phyloP scores from a whole-genome alignment of 1,140 invertebrate genomes.

The Aphelenchoides fujianensis region DNA sequence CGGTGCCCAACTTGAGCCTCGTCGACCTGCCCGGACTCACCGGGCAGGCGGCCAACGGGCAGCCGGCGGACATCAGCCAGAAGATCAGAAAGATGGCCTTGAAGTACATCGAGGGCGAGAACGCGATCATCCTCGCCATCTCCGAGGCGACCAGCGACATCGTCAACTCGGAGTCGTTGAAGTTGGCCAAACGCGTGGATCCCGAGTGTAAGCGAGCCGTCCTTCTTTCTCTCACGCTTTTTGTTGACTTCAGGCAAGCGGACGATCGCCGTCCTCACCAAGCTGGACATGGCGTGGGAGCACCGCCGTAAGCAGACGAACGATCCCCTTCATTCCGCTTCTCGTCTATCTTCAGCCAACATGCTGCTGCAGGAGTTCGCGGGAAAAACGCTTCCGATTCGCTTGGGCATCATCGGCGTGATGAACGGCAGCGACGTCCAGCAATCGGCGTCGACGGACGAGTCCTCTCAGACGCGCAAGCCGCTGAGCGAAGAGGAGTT shows the following conservation, averaged over 20 bases:
- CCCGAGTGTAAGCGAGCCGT: slow-evolving; percentile 71
- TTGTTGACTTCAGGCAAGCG: slow-evolving; percentile 69
- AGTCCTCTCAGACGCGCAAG: too few species aligned
- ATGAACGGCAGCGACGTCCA: too few species aligned
- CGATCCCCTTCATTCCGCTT: too few species aligned
- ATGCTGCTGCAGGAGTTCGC: too few species aligned
- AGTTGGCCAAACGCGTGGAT: slow-evolving; percentile 86
- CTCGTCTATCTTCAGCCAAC: too few species aligned
- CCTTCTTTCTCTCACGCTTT: not conserved
- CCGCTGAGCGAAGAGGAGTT: too few species aligned
- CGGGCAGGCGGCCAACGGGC: slow-evolving; percentile 69
- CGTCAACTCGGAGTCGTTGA: slow-evolving; percentile 88
- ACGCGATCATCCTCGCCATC: slow-evolving; percentile 71
- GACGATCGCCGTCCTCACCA: slow-evolving; percentile 92
- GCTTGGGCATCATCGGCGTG: too few species aligned
- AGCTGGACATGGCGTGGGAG: slow-evolving; percentile 75
- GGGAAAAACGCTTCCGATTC: too few species aligned
- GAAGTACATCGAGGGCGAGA: slow-evolving; percentile 67
- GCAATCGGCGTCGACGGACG: too few species aligned
- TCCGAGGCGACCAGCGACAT: slow-evolving; percentile 93
- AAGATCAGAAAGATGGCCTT: slow-evolving; percentile 67
- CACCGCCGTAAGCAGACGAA: not conserved
- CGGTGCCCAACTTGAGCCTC: slow-evolving; percentile 81
- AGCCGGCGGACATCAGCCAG: slow-evolving; percentile 66
- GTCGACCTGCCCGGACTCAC: slow-evolving; percentile 96